Evolutionary conservation across 2,888 invertebrate species (phyloP), one percentile per base, ranked within the genome.

Genomic region (Polia nebulosa): DNA sequence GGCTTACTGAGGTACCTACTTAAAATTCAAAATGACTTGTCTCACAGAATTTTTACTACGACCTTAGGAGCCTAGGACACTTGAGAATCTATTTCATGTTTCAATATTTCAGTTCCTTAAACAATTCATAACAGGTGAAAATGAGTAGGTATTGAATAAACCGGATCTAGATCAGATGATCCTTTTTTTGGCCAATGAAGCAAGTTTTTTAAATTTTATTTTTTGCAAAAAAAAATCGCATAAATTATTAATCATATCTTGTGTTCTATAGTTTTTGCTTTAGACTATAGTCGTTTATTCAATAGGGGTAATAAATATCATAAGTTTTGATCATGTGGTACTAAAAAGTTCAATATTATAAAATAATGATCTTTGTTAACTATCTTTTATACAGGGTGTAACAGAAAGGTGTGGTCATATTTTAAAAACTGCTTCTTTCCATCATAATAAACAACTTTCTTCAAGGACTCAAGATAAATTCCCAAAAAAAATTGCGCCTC

Each of bases 101-200:
- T 39, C 2, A 25, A 9, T 44, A 34, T 27, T 57, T 27, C 17
- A 52, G 34, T 53, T 41, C 11, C 25, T n/a, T 7, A 27, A 3
- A n/a, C 3, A 45, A 32, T 27, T 41, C 7, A 15, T 11, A 57
- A 8, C 25, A 34, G 39, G 17, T 39, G 25, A 32, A 49, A 34
- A 49, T 55, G 11, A 17, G n/a, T n/a, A n/a, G n/a, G 15, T 29
- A 32, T 27, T 20, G 17, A 44, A 47, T 67, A 52, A 11, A 47
- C 76, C 47, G 68, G 68, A 68, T 67, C 22, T 39, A 41, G 13
- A 29, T 53, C 27, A 8, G 2, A n/a, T 15, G 22, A 34, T 41
- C 25, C 29, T 29, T 17, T 34, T 58, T 45, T 13, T 47, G n/a
- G 0, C 2, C 1, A 4, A 39, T 15, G 20, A 22, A 44, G 51